Percentiles rank a stretch among this genome's conserved stretches.
Evolutionary conservation across 2,888 invertebrate genomes (phyloP).

Genomic region (Caenorhabditis japonica): DNA sequence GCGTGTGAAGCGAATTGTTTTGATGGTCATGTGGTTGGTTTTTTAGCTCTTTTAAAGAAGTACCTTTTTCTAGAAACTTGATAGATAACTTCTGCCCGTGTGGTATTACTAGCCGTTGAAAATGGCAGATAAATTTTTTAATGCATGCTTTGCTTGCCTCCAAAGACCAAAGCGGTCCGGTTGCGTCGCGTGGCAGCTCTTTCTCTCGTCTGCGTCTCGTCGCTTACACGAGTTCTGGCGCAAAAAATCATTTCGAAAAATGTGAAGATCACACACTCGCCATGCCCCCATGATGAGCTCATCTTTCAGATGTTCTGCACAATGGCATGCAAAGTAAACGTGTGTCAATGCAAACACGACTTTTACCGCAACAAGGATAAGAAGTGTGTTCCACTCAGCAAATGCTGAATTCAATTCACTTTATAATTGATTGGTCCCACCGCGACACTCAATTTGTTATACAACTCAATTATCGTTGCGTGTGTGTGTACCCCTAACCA

Average conservation of each 20-base stretch:
- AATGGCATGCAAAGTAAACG: constrained; percentile 39
- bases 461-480: too few species aligned
- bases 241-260: too few species aligned
- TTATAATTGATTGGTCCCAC: constrained; percentile 2
- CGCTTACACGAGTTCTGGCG: too few species aligned
- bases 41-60: constrained; percentile 1
- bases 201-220: too few species aligned
- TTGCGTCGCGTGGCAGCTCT: too few species aligned
- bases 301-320: constrained; percentile 55
- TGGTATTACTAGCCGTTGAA: neutral
- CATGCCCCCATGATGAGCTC: too few species aligned
- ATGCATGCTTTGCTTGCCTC: neutral
- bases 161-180: too few species aligned
- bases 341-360: constrained; percentile 46
- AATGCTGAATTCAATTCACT: constrained; percentile 16
- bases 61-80: too few species aligned
- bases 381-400: constrained; percentile 41
- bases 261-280: too few species aligned
- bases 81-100: too few species aligned
- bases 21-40: constrained; percentile 38
- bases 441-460: neutral
- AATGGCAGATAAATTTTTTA: too few species aligned
- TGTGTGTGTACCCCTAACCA: too few species aligned
- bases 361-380: constrained; percentile 50
- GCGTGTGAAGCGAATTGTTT: constrained; percentile 45